Evolutionary conservation across 2,888 invertebrate species (phyloP).

Genomic region (Megaustenia siamemsis): DNA sequence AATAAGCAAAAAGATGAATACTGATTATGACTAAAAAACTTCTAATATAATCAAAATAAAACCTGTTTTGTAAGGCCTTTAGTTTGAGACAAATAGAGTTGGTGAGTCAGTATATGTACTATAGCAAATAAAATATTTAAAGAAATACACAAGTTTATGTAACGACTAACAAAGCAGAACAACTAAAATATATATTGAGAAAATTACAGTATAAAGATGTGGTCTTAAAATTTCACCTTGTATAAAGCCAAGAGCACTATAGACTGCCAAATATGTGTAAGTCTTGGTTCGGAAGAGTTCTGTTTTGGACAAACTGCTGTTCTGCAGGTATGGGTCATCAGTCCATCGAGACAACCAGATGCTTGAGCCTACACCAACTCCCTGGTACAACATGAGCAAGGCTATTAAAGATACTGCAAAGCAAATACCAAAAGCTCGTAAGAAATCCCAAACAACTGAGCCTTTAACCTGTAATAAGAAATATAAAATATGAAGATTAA

Average conservation of each 20-base stretch:
- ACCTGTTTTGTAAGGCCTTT: no score
- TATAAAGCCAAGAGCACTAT: conserved; percentile 73
- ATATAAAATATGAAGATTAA: no score
- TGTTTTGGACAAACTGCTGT: conserved; percentile 59
- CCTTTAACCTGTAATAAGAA: conserved; percentile 46
- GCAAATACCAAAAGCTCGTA: conserved; percentile 53
- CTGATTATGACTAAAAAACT: no score
- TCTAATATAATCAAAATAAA: no score
- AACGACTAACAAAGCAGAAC: no score
- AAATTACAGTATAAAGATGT: no score
- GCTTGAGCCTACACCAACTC: conserved; percentile 52
- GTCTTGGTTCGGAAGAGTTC: conserved; percentile 58
- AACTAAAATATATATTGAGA: no score
- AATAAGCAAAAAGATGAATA: no score
- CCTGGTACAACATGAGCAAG: conserved; percentile 54
- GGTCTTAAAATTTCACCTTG: conserved; percentile 64
- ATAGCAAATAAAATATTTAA: no score
- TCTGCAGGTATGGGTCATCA: conserved; percentile 66
- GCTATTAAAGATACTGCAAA: conserved; percentile 43
- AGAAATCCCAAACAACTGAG: conserved; percentile 51
- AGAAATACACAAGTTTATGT: no score
- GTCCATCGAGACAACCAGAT: conserved; percentile 75
- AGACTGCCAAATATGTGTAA: conserved; percentile 79
- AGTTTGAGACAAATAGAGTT: no score
- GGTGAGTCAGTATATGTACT: no score